These are phyloP conservation scores for Lethrus apterus DNA, from an alignment of 1,140 invertebrate species.

Conservation along the genomic window DNA sequence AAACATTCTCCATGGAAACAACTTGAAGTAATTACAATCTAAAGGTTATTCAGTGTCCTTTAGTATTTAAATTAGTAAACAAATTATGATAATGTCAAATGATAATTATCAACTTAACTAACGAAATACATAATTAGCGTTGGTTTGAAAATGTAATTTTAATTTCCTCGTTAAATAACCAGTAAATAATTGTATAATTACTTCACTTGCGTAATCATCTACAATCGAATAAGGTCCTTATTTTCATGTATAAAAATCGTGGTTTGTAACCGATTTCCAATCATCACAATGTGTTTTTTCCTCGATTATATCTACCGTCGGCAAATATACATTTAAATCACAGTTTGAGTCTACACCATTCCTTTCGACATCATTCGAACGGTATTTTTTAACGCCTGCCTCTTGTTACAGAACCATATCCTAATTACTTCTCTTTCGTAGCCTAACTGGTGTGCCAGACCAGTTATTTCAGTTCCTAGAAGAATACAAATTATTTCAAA, in stretches of 20 bases:
- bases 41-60: too few species aligned
- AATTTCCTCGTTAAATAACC: slow-evolving; percentile 3
- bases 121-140: too few species aligned
- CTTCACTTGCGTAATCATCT: neutral
- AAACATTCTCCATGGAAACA: too few species aligned
- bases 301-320: neutral
- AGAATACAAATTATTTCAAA: too few species aligned
- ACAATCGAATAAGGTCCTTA: too few species aligned
- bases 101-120: too few species aligned
- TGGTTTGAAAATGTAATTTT: too few species aligned
- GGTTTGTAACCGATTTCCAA: neutral
- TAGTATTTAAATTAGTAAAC: too few species aligned
- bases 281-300: neutral
- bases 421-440: slow-evolving; percentile 96
- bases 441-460: slow-evolving; percentile 86
- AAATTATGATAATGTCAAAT: too few species aligned
- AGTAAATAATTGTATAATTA: slow-evolving; percentile 3
- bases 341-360: slow-evolving; percentile 42
- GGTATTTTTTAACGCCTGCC: slow-evolving; percentile 94
- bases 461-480: slow-evolving; percentile 92
- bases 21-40: too few species aligned
- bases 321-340: neutral
- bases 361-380: slow-evolving; percentile 85
- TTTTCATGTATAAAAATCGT: too few species aligned
- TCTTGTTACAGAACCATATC: slow-evolving; percentile 99